These are phyloP conservation scores for Oxystoma pomonae DNA, from an alignment of 2,888 invertebrate genomes.

Conservation along the genomic window DNA sequence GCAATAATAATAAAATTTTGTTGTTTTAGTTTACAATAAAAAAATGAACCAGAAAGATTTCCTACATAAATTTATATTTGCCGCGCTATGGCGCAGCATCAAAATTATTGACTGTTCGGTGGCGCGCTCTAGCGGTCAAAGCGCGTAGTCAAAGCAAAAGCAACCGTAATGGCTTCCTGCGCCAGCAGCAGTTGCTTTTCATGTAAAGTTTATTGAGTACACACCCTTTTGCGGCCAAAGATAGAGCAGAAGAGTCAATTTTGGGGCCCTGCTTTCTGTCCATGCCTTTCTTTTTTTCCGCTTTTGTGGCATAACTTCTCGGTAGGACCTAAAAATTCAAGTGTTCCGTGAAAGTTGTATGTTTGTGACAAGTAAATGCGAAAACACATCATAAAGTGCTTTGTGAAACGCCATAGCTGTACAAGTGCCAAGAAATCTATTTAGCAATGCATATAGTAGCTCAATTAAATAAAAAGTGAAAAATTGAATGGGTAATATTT, in stretches of 20 bases:
- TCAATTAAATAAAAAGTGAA: neutral
- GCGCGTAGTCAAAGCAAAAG: slow-evolving; percentile 33
- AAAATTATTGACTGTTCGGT: slow-evolving; percentile 44
- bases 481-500: slow-evolving; percentile 38
- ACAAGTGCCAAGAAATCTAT: neutral
- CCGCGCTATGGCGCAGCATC: slow-evolving; percentile 42
- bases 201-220: slow-evolving; percentile 33
- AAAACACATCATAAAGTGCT: no score
- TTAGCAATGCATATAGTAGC: neutral
- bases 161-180: slow-evolving; percentile 41
- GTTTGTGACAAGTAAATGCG: neutral
- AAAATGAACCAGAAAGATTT: neutral
- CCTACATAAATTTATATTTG: slow-evolving; percentile 24
- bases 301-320: slow-evolving; percentile 44
- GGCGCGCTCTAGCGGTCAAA: slow-evolving; percentile 37
- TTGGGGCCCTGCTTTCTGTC: slow-evolving; percentile 47
- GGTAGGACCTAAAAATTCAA: slow-evolving; percentile 36
- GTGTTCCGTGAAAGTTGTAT: slow-evolving; percentile 20
- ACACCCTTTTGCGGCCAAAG: slow-evolving; percentile 68
- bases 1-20: no score
- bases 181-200: slow-evolving; percentile 31
- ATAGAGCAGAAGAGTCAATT: slow-evolving; percentile 56
- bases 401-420: no score
- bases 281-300: slow-evolving; percentile 45
- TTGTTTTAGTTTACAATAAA: neutral